These are phyloP conservation scores for Caracal caracal DNA, from an alignment of 2,113 vertebrate genomes.

Conservation along the genomic window DNA sequence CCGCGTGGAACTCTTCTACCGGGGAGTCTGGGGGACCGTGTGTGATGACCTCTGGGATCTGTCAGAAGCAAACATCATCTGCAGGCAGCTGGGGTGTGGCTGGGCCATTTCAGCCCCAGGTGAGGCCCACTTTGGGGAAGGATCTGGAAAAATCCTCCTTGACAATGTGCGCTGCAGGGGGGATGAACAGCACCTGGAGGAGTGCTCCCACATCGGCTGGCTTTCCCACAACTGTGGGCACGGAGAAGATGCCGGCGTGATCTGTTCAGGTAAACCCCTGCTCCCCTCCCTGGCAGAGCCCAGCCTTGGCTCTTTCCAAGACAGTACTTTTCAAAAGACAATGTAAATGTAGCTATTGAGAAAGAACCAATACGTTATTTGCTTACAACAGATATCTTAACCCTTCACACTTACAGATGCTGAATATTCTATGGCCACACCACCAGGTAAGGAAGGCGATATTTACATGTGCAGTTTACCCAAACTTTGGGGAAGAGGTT, in stretches of 20 bases:
- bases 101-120: constrained; percentile 22
- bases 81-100: constrained; percentile 79
- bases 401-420: constrained; percentile 29
- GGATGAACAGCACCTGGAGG: constrained; percentile 11
- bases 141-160: constrained; percentile 66
- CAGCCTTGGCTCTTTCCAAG: accelerated
- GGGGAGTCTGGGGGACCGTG: constrained; percentile 65
- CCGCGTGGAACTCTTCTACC: constrained; percentile 62
- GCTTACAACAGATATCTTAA: not conserved
- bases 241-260: constrained; percentile 53
- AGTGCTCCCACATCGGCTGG: constrained; percentile 40
- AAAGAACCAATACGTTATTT: accelerated
- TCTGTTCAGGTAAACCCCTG: constrained; percentile 75
- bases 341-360: not conserved
- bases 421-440: accelerated
- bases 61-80: constrained; percentile 62
- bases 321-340: not conserved
- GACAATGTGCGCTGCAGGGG: constrained; percentile 41
- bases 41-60: constrained; percentile 80
- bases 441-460: not conserved
- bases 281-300: not conserved
- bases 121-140: constrained; percentile 72
- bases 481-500: not conserved
- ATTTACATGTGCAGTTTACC: not conserved
- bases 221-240: constrained; percentile 74